phyloP scores from a whole-genome alignment of 2,888 invertebrate genomes.

The Toxonevra muliebris region DNA sequence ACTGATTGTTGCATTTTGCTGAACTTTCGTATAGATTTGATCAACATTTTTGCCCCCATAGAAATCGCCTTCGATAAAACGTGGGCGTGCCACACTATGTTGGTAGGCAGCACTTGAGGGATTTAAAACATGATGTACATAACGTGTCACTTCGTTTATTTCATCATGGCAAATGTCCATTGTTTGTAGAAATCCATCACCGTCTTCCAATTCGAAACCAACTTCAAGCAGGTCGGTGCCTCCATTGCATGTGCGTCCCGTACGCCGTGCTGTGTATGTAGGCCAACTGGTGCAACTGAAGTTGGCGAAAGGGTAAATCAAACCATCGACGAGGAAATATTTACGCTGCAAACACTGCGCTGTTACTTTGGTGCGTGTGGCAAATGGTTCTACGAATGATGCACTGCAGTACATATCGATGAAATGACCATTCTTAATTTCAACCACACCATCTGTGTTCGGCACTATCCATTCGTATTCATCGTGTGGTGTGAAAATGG shows the following conservation, averaged over 20 bases:
- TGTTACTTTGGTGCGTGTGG: conserved; percentile 42
- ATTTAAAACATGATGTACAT: conserved; percentile 62
- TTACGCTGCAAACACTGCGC: conserved; percentile 52
- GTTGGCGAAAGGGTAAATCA: conserved; percentile 50
- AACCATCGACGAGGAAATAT: conserved; percentile 49
- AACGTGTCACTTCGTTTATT: conserved; percentile 58
- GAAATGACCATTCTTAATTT: conserved; percentile 45
- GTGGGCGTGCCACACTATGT: conserved; percentile 58
- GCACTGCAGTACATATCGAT: conserved; percentile 57
- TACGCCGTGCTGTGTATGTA: conserved; percentile 51
- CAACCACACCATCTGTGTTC: conserved; percentile 47
- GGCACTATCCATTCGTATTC: conserved; percentile 53
- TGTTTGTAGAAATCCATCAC: conserved; percentile 55
- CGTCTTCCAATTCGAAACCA: conserved; percentile 54
- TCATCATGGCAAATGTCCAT: conserved; percentile 65
- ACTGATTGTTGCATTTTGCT: conserved; percentile 60
- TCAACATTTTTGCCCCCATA: conserved; percentile 58
- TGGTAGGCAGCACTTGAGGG: conserved; percentile 64
- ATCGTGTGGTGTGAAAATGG: conserved; percentile 67
- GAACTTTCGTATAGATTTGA: conserved; percentile 55
- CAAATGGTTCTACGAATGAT: conserved; percentile 43
- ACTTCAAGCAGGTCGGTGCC: conserved; percentile 58
- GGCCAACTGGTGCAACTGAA: conserved; percentile 60
- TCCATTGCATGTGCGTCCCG: conserved; percentile 52
- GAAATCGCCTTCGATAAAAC: conserved; percentile 58